These are phyloP conservation scores for Noctua pronuba DNA, from an alignment of 2,888 invertebrate genomes.

Conservation along the genomic window DNA sequence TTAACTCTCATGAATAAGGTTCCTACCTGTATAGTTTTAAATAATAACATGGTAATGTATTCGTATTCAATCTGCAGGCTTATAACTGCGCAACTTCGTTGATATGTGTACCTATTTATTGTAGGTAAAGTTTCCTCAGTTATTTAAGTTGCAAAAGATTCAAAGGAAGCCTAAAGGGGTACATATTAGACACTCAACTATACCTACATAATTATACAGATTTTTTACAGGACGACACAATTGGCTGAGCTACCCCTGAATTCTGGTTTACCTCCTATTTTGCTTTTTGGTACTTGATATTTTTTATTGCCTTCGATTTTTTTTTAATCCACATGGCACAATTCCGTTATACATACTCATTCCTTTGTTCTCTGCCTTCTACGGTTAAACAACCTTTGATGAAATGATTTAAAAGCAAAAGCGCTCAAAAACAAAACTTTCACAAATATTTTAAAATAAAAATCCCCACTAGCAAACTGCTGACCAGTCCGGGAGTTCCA, in stretches of 20 bases:
- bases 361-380: neutral
- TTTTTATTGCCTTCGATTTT: neutral
- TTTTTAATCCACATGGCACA: neutral
- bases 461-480: neutral
- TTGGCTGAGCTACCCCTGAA: neutral
- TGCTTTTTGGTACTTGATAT: neutral
- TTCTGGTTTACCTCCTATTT: neutral
- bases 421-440: neutral
- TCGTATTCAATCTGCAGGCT: neutral
- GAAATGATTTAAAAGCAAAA: neutral
- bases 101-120: neutral
- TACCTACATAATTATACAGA: neutral
- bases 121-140: neutral
- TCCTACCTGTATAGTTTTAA: neutral
- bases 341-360: neutral
- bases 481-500: constrained; percentile 6
- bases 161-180: neutral
- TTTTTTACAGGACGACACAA: neutral
- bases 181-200: neutral
- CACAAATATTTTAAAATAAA: neutral
- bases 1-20: neutral
- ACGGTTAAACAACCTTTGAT: neutral
- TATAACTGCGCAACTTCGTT: constrained; percentile 3
- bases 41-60: constrained; percentile 9
- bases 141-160: constrained; percentile 4